Evolutionary conservation across 2,113 vertebrate genomes (phyloP).

Genomic region (Morone saxatilis): DNA sequence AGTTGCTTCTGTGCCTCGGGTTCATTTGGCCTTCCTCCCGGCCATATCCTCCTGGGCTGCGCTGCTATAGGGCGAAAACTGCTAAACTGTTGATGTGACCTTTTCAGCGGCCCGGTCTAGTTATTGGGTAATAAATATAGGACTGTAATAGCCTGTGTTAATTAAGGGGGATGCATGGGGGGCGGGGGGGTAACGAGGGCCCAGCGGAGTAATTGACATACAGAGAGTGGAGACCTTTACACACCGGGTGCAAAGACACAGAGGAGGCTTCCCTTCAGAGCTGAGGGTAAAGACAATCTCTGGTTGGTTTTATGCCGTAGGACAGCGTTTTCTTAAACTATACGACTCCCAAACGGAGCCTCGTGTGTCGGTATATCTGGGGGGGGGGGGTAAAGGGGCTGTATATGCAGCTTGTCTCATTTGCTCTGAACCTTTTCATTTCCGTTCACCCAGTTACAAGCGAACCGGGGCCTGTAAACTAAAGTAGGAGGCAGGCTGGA

Average conservation of each 20-base stretch:
- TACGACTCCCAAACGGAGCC: background rate
- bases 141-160: slow-evolving; percentile 73
- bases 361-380: slow-evolving; percentile 17
- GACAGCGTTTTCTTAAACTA: slow-evolving; percentile 29
- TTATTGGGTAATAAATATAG: slow-evolving; percentile 76
- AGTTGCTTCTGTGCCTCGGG: slow-evolving; percentile 4
- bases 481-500: slow-evolving; percentile 31
- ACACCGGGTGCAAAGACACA: slow-evolving; percentile 27
- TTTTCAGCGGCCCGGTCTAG: slow-evolving; percentile 63
- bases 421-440: slow-evolving; percentile 49
- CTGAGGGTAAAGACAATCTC: slow-evolving; percentile 32
- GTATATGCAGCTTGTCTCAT: slow-evolving; percentile 43
- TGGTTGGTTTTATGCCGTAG: slow-evolving; percentile 31
- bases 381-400: slow-evolving; percentile 29
- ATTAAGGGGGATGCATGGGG: slow-evolving; percentile 60
- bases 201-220: slow-evolving; percentile 68
- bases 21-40: slow-evolving; percentile 51
- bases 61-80: slow-evolving; percentile 50
- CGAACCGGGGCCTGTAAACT: slow-evolving; percentile 55
- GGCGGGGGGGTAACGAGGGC: slow-evolving; percentile 65
- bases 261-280: slow-evolving; percentile 23
- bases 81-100: slow-evolving; percentile 75
- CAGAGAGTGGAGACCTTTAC: slow-evolving; percentile 58
- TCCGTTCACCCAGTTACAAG: slow-evolving; percentile 19
- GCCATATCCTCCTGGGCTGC: slow-evolving; percentile 54